These are phyloP conservation scores for Podotricha telesiphe DNA, from an alignment of 2,888 invertebrate genomes.

Conservation along the genomic window DNA sequence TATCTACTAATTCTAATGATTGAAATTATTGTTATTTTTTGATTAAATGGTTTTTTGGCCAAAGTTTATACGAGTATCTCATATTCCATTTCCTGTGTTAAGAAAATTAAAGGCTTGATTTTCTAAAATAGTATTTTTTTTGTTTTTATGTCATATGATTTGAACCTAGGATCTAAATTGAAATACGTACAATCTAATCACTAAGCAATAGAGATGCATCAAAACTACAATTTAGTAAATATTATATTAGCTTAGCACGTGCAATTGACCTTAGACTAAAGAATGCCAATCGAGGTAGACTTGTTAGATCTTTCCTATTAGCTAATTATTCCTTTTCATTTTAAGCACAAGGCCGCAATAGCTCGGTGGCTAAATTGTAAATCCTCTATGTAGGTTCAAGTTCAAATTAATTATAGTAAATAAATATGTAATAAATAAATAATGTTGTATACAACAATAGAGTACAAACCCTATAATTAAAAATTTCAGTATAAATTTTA, in stretches of 20 bases:
- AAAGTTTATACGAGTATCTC: too few species aligned
- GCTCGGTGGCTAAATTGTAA: neutral
- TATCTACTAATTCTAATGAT: too few species aligned
- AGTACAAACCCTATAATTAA: too few species aligned
- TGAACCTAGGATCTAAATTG: neutral
- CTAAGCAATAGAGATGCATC: neutral
- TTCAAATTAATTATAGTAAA: neutral
- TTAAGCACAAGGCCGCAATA: slow-evolving; percentile 12
- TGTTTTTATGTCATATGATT: neutral
- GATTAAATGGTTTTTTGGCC: too few species aligned
- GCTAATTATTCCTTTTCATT: slow-evolving; percentile 27
- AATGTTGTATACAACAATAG: too few species aligned
- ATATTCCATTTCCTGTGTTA: too few species aligned
- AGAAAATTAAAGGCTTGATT: too few species aligned
- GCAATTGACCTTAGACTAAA: slow-evolving; percentile 41
- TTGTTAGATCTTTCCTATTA: slow-evolving; percentile 41
- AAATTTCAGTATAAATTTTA: too few species aligned
- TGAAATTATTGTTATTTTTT: too few species aligned
- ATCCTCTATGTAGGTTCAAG: neutral
- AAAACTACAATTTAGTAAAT: neutral
- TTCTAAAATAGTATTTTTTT: too few species aligned
- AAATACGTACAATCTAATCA: neutral
- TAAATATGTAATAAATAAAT: too few species aligned
- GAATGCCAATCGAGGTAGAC: slow-evolving; percentile 46
- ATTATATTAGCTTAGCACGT: slow-evolving; percentile 3